These are phyloP conservation scores for Corydoras maculifer DNA, from an alignment of 2,113 vertebrate genomes.

Conservation along the genomic window DNA sequence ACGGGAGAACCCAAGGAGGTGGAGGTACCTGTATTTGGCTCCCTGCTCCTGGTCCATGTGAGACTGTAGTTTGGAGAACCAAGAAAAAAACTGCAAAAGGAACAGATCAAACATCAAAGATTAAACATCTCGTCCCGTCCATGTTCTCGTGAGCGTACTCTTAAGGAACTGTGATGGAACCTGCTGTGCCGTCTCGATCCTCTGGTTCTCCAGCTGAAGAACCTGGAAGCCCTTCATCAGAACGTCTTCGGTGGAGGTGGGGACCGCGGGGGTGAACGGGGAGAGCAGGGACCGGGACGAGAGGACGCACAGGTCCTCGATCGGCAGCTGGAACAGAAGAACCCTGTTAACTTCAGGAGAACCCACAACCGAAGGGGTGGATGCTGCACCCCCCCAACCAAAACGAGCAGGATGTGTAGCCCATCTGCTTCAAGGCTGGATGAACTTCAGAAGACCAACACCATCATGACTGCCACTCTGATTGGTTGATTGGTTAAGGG, in stretches of 20 bases:
- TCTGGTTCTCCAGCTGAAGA: slow-evolving; percentile 79
- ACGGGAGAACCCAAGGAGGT: not conserved
- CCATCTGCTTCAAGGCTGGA: too few relatives aligned
- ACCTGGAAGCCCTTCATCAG: slow-evolving; percentile 80
- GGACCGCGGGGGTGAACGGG: slow-evolving; percentile 67
- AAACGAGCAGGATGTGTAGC: too few relatives aligned
- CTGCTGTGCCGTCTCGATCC: slow-evolving; percentile 94
- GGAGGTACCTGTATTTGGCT: slow-evolving; percentile 78
- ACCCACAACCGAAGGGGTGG: not conserved
- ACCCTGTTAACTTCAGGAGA: not conserved
- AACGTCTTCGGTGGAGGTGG: slow-evolving; percentile 84
- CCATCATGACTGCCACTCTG: too few relatives aligned
- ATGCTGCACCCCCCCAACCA: not conserved
- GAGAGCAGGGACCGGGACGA: slow-evolving; percentile 71
- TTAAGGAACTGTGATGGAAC: slow-evolving; percentile 50
- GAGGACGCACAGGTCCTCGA: slow-evolving; percentile 87
- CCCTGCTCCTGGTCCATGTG: slow-evolving; percentile 93
- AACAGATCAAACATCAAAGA: not conserved
- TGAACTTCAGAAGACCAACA: too few relatives aligned
- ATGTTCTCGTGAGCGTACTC: not conserved
- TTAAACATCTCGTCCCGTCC: not conserved
- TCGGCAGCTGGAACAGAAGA: slow-evolving; percentile 72
- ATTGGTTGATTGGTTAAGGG: too few relatives aligned
- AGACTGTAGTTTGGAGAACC: slow-evolving; percentile 88
- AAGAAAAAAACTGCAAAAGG: slow-evolving; percentile 86